phyloP scores from a whole-genome alignment of 2,888 invertebrate species.

The Thyatira batis region DNA sequence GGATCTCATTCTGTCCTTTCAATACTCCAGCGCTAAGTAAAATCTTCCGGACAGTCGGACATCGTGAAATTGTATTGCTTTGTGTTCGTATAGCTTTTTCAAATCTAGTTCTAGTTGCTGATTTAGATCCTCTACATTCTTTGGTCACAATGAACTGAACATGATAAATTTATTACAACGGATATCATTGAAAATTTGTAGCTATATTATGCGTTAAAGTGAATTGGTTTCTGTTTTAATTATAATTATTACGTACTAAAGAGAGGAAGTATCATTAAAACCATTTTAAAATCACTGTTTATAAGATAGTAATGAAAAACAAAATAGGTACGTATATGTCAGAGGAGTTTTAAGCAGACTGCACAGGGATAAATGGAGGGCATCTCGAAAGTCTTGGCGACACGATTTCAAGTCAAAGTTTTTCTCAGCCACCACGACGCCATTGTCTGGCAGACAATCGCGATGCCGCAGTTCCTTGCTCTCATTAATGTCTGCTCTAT shows the following conservation, averaged over 20 bases:
- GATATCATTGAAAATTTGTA: too few relatives aligned
- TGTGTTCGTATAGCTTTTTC: neutral
- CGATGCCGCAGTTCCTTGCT: slow-evolving; percentile 26
- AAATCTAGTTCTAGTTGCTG: neutral
- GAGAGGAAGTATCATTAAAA: too few relatives aligned
- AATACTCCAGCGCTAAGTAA: neutral
- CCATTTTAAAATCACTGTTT: too few relatives aligned
- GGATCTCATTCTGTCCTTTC: neutral
- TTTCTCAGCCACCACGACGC: slow-evolving; percentile 23
- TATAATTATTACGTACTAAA: too few relatives aligned
- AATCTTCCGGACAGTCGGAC: neutral
- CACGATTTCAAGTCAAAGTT: slow-evolving; percentile 25
- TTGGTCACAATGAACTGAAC: too few relatives aligned
- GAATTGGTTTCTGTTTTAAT: too few relatives aligned
- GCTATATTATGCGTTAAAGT: too few relatives aligned
- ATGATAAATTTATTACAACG: too few relatives aligned
- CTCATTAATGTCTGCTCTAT: slow-evolving; percentile 25
- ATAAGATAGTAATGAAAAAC: too few relatives aligned
- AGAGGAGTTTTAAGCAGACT: neutral
- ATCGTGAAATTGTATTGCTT: neutral
- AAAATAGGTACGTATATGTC: too few relatives aligned
- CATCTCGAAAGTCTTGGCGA: neutral
- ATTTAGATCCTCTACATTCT: too few relatives aligned
- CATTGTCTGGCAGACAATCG: slow-evolving; percentile 45
- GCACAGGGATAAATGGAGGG: neutral